Evolutionary conservation across 2,113 vertebrate genomes (phyloP).

Genomic region (Coregonus clupeaformis): DNA sequence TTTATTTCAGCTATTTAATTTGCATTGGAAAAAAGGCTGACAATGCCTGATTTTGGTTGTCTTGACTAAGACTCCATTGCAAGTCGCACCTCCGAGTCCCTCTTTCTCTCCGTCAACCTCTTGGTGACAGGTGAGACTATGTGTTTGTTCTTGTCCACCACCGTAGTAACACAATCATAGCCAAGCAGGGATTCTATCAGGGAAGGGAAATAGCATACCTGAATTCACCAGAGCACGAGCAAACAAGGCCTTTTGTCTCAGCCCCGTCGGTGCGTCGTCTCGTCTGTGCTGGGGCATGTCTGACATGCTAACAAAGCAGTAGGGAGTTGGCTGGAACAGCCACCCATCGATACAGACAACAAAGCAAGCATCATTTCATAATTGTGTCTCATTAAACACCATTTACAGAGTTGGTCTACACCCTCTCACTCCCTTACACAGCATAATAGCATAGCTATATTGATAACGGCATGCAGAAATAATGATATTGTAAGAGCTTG

Average conservation of each 20-base stretch:
- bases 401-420: not conserved
- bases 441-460: too few relatives aligned
- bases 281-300: constrained; percentile 51
- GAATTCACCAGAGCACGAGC: constrained; percentile 38
- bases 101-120: not conserved
- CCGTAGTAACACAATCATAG: constrained; percentile 13
- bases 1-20: too few relatives aligned
- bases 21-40: too few relatives aligned
- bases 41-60: too few relatives aligned
- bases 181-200: constrained; percentile 40
- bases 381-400: constrained; percentile 25
- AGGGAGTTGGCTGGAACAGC: not conserved
- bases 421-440: not conserved
- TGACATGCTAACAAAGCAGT: constrained; percentile 46
- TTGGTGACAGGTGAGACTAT: constrained; percentile 39
- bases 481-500: too few relatives aligned
- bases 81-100: too few relatives aligned
- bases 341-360: constrained; percentile 18
- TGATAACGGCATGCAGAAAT: too few relatives aligned
- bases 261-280: not conserved
- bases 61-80: not conserved
- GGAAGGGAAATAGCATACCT: constrained; percentile 19
- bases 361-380: constrained; percentile 27
- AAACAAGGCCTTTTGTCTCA: constrained; percentile 33
- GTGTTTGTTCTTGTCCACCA: constrained; percentile 17